Conservation (phyloP, 2,888 invertebrate species). For the Acleris holmiana region DNA sequence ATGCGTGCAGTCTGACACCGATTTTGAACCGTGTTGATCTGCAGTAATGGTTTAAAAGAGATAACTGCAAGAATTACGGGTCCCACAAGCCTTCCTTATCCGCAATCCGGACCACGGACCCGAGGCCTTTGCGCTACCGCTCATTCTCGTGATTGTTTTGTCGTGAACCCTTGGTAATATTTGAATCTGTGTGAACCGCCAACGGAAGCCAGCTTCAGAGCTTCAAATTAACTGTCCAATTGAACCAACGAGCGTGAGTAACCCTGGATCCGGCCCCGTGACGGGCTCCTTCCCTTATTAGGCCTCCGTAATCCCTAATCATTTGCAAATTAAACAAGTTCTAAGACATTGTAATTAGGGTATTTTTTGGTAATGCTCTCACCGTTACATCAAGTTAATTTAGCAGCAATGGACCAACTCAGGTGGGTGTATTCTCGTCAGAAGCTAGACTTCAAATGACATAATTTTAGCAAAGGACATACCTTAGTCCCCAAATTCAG, state of each 20-base stretch:
- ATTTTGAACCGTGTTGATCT: conserved; percentile 32
- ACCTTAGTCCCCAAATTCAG: conserved; percentile 46
- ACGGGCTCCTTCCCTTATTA: conserved; percentile 53
- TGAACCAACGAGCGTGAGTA: conserved; percentile 77
- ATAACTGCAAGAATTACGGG: conserved; percentile 17
- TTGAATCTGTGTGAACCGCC: conserved; percentile 63
- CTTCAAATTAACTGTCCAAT: conserved; percentile 72
- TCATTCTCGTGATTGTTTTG: background rate
- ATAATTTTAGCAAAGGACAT: conserved; percentile 22
- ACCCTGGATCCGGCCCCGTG: conserved; percentile 75
- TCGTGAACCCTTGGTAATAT: conserved; percentile 34
- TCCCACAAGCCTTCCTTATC: conserved; percentile 7
- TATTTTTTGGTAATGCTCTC: too few species aligned
- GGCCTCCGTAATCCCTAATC: conserved; percentile 27
- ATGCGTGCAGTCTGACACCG: conserved; percentile 22
- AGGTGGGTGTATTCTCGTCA: background rate
- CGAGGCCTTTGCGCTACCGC: background rate
- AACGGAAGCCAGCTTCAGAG: conserved; percentile 68
- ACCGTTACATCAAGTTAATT: background rate
- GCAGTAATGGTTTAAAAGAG: conserved; percentile 9
- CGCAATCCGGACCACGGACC: background rate
- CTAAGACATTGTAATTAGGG: background rate
- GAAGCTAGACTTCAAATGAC: conserved; percentile 6
- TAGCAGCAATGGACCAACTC: background rate
- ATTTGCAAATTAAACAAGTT: conserved; percentile 14